phyloP scores from a whole-genome alignment of 2,797 vertebrate genomes.

The Pseudochromis fuscus region DNA sequence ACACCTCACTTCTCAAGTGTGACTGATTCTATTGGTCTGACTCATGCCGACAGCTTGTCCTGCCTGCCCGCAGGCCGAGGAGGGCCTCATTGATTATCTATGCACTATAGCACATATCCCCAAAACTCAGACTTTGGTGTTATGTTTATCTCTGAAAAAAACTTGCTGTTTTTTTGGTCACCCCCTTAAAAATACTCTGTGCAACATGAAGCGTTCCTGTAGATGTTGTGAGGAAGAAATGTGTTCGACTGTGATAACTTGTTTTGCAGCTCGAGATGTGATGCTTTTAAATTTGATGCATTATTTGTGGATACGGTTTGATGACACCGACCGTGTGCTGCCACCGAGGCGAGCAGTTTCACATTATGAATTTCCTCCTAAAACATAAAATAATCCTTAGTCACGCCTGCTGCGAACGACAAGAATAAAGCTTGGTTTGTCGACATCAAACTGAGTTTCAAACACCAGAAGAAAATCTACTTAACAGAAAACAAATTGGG shows the following conservation, averaged over 20 bases:
- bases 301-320: constrained; percentile 26
- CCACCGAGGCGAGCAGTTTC: constrained; percentile 24
- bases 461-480: constrained; percentile 41
- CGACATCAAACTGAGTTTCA: constrained; percentile 39
- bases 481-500: constrained; percentile 64
- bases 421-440: neutral
- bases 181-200: constrained; percentile 36
- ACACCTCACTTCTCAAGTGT: constrained; percentile 56
- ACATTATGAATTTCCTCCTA: constrained; percentile 15
- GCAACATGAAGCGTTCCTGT: constrained; percentile 22
- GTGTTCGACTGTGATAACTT: constrained; percentile 66
- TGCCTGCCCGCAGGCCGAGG: constrained; percentile 43
- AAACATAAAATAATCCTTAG: constrained; percentile 36
- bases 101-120: constrained; percentile 43
- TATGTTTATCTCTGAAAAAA: constrained; percentile 55
- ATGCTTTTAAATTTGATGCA: constrained; percentile 21
- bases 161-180: constrained; percentile 39
- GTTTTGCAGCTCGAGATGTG: constrained; percentile 30
- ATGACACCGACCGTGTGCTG: constrained; percentile 43
- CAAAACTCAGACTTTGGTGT: constrained; percentile 45
- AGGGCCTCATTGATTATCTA: constrained; percentile 69
- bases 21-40: constrained; percentile 65
- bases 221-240: constrained; percentile 36
- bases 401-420: constrained; percentile 9
- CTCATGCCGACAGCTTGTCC: constrained; percentile 48